Percentiles rank a stretch among this genome's conserved stretches.
phyloP scores from a whole-genome alignment of 2,888 invertebrate genomes.

The Hermaeophaga mercurialis region DNA sequence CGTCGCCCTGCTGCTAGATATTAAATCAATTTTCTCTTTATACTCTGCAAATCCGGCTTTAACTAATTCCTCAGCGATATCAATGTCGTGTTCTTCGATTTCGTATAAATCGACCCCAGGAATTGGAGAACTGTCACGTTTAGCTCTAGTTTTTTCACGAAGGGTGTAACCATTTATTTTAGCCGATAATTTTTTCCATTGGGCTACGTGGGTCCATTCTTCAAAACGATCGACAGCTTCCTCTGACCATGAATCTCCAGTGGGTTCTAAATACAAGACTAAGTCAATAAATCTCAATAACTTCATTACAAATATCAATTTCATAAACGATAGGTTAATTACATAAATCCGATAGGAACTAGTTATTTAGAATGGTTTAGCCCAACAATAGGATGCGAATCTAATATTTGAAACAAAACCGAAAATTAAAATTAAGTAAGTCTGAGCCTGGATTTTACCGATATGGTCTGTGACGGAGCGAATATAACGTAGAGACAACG shows the following conservation, averaged over 20 bases:
- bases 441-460: no score
- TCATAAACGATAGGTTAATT: no score
- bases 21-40: constrained; percentile 46
- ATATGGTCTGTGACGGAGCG: no score
- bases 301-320: no score
- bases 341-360: no score
- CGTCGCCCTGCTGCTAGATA: constrained; percentile 44
- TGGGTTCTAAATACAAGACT: constrained; percentile 51
- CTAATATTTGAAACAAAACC: no score
- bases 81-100: constrained; percentile 67
- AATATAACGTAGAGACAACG: no score
- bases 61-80: constrained; percentile 67
- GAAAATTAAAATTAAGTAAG: no score
- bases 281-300: constrained; percentile 19
- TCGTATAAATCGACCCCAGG: constrained; percentile 80
- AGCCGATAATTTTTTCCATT: constrained; percentile 81
- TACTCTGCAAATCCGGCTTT: constrained; percentile 63
- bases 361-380: no score
- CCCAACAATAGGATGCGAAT: no score
- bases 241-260: constrained; percentile 65
- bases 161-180: constrained; percentile 75
- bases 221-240: constrained; percentile 71
- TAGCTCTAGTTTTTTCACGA: constrained; percentile 56
- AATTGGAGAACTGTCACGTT: constrained; percentile 71
- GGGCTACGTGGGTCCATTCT: constrained; percentile 73